Base-by-base conservation (phyloP, 2,113 vertebrate genomes). In the Thamnophis sirtalis region DNA sequence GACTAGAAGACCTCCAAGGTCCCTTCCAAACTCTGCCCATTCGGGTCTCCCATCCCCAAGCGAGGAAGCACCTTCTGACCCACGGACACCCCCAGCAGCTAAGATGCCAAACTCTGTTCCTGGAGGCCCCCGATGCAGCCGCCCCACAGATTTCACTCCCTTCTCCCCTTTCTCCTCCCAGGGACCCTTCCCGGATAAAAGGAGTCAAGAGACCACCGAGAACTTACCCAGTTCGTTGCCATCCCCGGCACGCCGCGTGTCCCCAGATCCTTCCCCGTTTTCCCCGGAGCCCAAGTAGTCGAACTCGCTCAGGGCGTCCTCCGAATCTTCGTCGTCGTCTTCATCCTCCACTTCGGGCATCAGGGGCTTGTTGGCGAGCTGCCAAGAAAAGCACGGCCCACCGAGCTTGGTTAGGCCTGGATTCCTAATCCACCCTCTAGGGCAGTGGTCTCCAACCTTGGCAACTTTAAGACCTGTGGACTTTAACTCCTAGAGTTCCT, bases 241-340 rank as follows among this genome's bases (percentile, higher is more conserved):
- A n/a, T 98, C 98, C 91, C 97, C 97, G 0, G 97, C 94, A 48
- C 98, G 98, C 85, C 98, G 97, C 43, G 98, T 97, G 95, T 98
- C 98, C 63, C 97, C 98, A 4, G 98, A 97, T 80, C 98, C 98
- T 92, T 98, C 98, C 80, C 98, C 98, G 15, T 99, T 98, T 94
- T 99, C 98, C 95, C 98, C 98, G 0, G 98, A 98, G 95, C 97
- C 98, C 95, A 99, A 95, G 96, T 98, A 99, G 93, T 99, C 98
- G 93, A 99, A 99, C 94, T 99, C 98, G 28, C 97, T 98, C 93
- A 99, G 98, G 88, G 98, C 98, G 0, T 99, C 98, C 94, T 99
- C 98, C 0, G 98, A 99, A 96, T 99, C 98, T 0, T 98, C 98
- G 28, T 99, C 98, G 54, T 99, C 98, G 0, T 98, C 98, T 91